Conservation (phyloP, 2,888 invertebrate genomes). For the Parnassius glacialis region DNA sequence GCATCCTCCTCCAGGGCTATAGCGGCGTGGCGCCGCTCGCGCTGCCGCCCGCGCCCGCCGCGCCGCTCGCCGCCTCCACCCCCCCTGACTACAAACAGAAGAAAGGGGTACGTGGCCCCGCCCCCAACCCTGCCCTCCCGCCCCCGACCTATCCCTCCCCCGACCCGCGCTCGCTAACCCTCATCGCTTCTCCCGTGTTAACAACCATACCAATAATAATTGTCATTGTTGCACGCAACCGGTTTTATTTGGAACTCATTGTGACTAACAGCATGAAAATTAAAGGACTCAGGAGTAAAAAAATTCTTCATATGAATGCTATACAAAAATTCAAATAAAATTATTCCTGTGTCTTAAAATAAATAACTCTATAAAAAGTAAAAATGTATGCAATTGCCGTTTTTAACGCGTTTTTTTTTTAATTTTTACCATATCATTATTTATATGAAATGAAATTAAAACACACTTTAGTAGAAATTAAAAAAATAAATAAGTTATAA, state of each 20-base stretch:
- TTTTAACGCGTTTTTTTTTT: not conserved
- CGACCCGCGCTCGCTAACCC: constrained; percentile 36
- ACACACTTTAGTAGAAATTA: too few species aligned
- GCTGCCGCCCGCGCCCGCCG: constrained; percentile 44
- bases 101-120: constrained; percentile 74
- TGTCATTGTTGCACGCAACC: constrained; percentile 10
- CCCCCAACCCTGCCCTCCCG: constrained; percentile 29
- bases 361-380: not conserved
- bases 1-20: constrained; percentile 88
- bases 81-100: constrained; percentile 75
- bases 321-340: too few species aligned
- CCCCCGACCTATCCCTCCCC: constrained; percentile 29
- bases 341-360: not conserved
- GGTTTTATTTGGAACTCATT: not conserved
- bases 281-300: not conserved
- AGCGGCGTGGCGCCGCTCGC: constrained; percentile 56
- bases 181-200: constrained; percentile 41
- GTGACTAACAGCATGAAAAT: not conserved
- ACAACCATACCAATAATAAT: constrained; percentile 7
- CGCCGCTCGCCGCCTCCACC: constrained; percentile 47
- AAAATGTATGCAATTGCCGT: not conserved
- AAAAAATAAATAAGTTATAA: too few species aligned
- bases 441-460: too few species aligned
- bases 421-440: too few species aligned
- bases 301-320: too few species aligned